A percentile compares a stretch with the other conserved stretches of the same genome.
Evolutionary conservation across 2,797 vertebrate genomes (phyloP).

Genomic region (Pristis pectinata): DNA sequence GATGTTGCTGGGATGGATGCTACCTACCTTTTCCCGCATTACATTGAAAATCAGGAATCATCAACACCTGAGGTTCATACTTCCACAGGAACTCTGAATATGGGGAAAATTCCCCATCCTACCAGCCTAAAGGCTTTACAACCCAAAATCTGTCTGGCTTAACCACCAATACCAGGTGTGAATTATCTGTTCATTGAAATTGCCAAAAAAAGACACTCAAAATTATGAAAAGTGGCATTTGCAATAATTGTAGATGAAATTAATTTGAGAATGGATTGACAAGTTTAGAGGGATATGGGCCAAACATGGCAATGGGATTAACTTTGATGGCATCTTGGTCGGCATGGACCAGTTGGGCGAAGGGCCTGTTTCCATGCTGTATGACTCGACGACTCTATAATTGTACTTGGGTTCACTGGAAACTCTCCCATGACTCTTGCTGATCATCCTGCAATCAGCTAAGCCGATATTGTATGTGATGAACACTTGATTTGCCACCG

Average conservation of each 20-base stretch:
- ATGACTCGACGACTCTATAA: too few relatives aligned
- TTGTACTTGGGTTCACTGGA: not conserved
- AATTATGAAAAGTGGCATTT: not conserved
- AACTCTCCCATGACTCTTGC: not conserved
- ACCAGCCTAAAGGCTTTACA: too few relatives aligned
- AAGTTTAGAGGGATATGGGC: too few relatives aligned
- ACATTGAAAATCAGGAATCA: too few relatives aligned
- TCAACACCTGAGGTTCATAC: not conserved
- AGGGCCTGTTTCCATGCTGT: too few relatives aligned
- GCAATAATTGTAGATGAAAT: not conserved
- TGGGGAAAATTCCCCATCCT: not conserved
- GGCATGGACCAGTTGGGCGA: too few relatives aligned
- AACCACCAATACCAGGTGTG: not conserved
- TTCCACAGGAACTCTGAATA: not conserved
- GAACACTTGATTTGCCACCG: not conserved
- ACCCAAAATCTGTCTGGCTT: not conserved
- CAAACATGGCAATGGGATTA: too few relatives aligned
- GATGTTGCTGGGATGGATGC: not conserved
- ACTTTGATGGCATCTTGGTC: too few relatives aligned
- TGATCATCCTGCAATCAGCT: not conserved
- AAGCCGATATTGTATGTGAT: not conserved
- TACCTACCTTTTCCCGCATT: not conserved
- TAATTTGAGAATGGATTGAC: not conserved
- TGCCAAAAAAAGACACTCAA: not conserved
- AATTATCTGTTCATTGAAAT: not conserved